These are phyloP conservation scores for Macrotrachela quadricornifera DNA, from an alignment of 1,140 invertebrate species.

Conservation along the genomic window DNA sequence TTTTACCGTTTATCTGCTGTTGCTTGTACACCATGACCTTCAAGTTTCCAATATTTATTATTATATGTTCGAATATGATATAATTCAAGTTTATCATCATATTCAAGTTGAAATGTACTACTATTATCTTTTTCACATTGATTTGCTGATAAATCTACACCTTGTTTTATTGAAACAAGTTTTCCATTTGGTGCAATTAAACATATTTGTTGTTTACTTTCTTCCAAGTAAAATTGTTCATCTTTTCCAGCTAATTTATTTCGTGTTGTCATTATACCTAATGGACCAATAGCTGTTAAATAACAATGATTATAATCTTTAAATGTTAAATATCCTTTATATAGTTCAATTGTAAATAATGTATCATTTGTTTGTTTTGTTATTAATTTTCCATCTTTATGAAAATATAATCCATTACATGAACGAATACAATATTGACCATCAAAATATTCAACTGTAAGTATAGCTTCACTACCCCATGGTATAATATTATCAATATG, in stretches of 20 bases:
- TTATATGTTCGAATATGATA: slow-evolving; percentile 50
- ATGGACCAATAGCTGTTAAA: slow-evolving; percentile 77
- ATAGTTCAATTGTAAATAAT: slow-evolving; percentile 79
- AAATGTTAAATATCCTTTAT: slow-evolving; percentile 45
- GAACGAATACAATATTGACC: slow-evolving; percentile 83
- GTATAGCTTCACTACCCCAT: slow-evolving; percentile 86
- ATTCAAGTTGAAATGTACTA: slow-evolving; percentile 6
- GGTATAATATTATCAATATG: slow-evolving; percentile 86
- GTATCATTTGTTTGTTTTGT: slow-evolving; percentile 54
- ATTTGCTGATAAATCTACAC: slow-evolving; percentile 88
- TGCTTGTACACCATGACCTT: slow-evolving; percentile 75
- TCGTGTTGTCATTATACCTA: slow-evolving; percentile 72
- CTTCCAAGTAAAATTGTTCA: slow-evolving; percentile 82
- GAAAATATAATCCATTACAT: slow-evolving; percentile 76
- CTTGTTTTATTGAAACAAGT: slow-evolving; percentile 91
- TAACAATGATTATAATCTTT: slow-evolving; percentile 34
- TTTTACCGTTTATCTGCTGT: slow-evolving; percentile 52
- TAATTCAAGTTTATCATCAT: background rate
- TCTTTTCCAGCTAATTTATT: slow-evolving; percentile 77
- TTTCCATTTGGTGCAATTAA: slow-evolving; percentile 74
- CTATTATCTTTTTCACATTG: slow-evolving; percentile 65
- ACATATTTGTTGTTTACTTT: slow-evolving; percentile 75
- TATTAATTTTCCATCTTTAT: slow-evolving; percentile 48
- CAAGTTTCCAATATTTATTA: slow-evolving; percentile 83
- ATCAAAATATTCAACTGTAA: slow-evolving; percentile 72